Percentiles rank a stretch among this genome's conserved stretches.
These are phyloP conservation scores for Tetranychus truncatus DNA, from an alignment of 2,888 invertebrate genomes.

Conservation along the genomic window DNA sequence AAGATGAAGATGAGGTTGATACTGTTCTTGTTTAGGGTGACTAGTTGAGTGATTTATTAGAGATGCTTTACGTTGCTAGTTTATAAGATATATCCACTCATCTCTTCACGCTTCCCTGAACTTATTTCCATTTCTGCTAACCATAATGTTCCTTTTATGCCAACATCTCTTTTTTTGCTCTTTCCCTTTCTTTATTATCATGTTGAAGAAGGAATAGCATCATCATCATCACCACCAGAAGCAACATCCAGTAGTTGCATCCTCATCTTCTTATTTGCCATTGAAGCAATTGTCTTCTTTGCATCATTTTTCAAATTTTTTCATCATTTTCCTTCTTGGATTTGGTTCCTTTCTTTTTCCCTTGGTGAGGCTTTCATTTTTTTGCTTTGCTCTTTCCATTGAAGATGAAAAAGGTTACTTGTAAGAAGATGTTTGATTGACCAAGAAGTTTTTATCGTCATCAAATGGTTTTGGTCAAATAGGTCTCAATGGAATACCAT, in stretches of 20 bases:
- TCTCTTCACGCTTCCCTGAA: conserved; percentile 8
- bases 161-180: neutral
- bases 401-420: neutral
- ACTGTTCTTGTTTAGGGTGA: conserved; percentile 1
- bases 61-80: neutral
- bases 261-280: neutral
- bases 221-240: too few species aligned
- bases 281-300: neutral
- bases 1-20: neutral
- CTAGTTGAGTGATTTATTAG: neutral
- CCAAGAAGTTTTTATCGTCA: neutral
- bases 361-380: neutral
- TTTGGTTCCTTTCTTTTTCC: neutral
- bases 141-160: conserved; percentile 11
- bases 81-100: neutral
- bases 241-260: neutral
- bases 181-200: neutral
- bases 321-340: neutral
- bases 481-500: neutral
- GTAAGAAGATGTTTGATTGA: neutral
- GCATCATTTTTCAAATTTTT: conserved; percentile 1
- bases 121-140: conserved; percentile 7
- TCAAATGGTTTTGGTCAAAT: neutral
- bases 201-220: neutral
- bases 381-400: neutral